phyloP scores from a whole-genome alignment of 2,797 vertebrate species.

The Orestias chungarensis region DNA sequence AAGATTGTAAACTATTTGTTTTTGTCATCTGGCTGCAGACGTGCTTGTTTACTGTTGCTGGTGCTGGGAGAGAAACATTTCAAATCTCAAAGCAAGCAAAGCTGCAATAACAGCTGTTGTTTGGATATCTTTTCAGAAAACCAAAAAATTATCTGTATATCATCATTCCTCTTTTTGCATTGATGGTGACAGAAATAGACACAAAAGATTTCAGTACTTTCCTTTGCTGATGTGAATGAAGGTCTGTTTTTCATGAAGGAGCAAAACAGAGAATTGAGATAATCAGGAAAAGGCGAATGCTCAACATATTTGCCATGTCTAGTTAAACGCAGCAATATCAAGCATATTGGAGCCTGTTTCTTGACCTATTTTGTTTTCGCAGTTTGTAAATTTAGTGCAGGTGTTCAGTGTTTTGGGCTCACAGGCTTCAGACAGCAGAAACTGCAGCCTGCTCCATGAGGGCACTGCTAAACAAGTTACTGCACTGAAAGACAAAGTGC shows the following conservation, averaged over 20 bases:
- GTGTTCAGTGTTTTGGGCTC: slow-evolving; percentile 46
- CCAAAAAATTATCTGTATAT: slow-evolving; percentile 24
- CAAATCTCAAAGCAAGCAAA: slow-evolving; percentile 60
- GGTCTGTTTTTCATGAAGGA: background rate
- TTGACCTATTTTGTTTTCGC: slow-evolving; percentile 52
- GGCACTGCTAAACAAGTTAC: slow-evolving; percentile 60
- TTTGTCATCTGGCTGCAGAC: slow-evolving; percentile 50
- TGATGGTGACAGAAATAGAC: slow-evolving; percentile 40
- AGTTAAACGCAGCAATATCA: slow-evolving; percentile 30
- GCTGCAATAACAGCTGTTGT: slow-evolving; percentile 58
- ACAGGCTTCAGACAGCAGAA: slow-evolving; percentile 44
- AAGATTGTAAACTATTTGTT: slow-evolving; percentile 61
- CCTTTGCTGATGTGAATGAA: slow-evolving; percentile 14
- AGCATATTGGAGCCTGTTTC: slow-evolving; percentile 22
- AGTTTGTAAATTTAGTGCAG: slow-evolving; percentile 48
- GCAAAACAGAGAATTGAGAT: slow-evolving; percentile 28
- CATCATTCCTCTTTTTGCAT: slow-evolving; percentile 33
- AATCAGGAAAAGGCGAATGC: slow-evolving; percentile 30
- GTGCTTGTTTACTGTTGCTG: slow-evolving; percentile 61
- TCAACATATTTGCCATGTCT: slow-evolving; percentile 28
- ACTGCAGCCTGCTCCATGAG: slow-evolving; percentile 30
- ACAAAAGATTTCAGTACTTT: slow-evolving; percentile 36
- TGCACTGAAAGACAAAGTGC: slow-evolving; percentile 68
- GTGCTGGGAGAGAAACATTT: slow-evolving; percentile 31
- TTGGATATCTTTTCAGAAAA: slow-evolving; percentile 55